Percentiles rank a stretch among this genome's conserved stretches.
Conservation (phyloP, 2,888 invertebrate genomes). For the Hypercompe scribonia region DNA sequence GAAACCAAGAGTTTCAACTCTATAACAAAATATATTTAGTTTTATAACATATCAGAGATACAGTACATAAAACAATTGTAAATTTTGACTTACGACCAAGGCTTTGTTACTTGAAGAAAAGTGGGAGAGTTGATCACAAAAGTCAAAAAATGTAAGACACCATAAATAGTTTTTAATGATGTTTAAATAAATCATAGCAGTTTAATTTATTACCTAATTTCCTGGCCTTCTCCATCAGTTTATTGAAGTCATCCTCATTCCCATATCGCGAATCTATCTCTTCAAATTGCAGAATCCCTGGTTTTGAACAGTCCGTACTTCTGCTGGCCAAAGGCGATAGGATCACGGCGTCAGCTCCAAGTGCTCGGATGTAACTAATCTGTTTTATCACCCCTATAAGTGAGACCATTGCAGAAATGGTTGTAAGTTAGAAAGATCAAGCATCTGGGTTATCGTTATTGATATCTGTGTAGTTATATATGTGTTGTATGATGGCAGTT, state of each 20-base stretch:
- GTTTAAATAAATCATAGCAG: not conserved
- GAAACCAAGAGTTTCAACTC: slow-evolving; percentile 79
- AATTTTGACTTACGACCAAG: no score
- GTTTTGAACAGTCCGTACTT: slow-evolving; percentile 89
- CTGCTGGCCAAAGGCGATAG: slow-evolving; percentile 68
- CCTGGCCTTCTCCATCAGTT: slow-evolving; percentile 83
- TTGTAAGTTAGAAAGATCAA: no score
- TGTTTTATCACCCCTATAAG: slow-evolving; percentile 72
- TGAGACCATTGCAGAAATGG: no score
- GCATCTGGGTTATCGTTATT: no score
- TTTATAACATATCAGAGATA: not conserved
- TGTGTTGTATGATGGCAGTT: no score
- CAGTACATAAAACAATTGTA: not conserved
- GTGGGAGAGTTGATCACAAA: not conserved
- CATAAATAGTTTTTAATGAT: no score
- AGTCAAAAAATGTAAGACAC: not conserved
- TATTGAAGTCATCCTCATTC: slow-evolving; percentile 87
- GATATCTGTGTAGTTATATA: no score
- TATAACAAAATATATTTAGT: slow-evolving; percentile 57
- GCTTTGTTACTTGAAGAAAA: no score
- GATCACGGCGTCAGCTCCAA: slow-evolving; percentile 78
- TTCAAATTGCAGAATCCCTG: slow-evolving; percentile 91
- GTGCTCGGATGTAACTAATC: slow-evolving; percentile 75
- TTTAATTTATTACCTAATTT: slow-evolving; percentile 67
- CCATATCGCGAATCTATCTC: slow-evolving; percentile 91